These are phyloP conservation scores for Cylloceria caligata DNA, from an alignment of 2,888 invertebrate genomes.

Conservation along the genomic window DNA sequence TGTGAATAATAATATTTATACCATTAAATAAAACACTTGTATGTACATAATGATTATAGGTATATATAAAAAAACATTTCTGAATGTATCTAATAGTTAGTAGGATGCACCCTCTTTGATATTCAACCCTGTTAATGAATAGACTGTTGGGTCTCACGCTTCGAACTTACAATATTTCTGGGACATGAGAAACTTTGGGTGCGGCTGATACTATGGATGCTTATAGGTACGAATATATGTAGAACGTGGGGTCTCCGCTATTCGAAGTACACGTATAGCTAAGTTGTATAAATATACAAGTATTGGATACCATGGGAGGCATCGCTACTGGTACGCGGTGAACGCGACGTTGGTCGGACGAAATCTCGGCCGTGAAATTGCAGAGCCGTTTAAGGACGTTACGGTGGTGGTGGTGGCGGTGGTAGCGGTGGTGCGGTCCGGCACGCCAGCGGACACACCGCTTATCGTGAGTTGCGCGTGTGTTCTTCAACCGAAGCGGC, in stretches of 20 bases:
- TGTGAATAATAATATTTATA: no score
- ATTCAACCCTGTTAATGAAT: neutral
- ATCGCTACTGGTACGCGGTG: neutral
- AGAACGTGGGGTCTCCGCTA: slow-evolving; percentile 1
- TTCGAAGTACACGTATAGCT: neutral
- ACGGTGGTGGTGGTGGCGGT: neutral
- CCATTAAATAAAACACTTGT: no score
- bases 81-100: no score
- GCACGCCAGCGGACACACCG: neutral
- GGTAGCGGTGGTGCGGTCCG: slow-evolving; percentile 6
- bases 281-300: neutral
- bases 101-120: no score
- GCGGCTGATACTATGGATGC: slow-evolving; percentile 4
- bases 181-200: slow-evolving; percentile 6
- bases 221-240: neutral
- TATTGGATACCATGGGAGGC: neutral
- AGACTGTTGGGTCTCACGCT: neutral
- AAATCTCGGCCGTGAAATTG: slow-evolving; percentile 66
- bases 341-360: slow-evolving; percentile 36
- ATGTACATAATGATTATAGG: no score
- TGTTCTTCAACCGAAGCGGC: slow-evolving; percentile 11
- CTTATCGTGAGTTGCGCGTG: slow-evolving; percentile 1
- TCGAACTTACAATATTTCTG: neutral
- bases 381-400: slow-evolving; percentile 41
- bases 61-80: no score